Percentiles rank a stretch among this genome's conserved stretches.
Evolutionary conservation across 2,113 vertebrate species (phyloP).

Genomic region (Harpagus bidentatus): DNA sequence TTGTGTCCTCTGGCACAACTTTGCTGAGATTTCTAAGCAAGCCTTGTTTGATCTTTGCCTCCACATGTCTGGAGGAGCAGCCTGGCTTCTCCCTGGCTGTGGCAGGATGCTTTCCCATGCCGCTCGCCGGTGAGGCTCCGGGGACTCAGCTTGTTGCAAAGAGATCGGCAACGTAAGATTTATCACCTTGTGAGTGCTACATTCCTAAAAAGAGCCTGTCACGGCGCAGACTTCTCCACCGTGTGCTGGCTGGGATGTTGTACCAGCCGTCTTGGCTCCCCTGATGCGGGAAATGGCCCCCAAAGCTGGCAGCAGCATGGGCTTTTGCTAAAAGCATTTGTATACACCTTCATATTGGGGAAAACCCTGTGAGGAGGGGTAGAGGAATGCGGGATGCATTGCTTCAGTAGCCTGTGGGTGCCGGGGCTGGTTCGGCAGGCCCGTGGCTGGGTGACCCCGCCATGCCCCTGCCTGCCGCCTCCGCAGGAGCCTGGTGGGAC

Average conservation of each 20-base stretch:
- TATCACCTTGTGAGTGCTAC: accelerated
- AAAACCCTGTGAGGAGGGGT: not conserved
- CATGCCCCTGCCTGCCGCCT: not conserved
- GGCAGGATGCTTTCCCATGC: not conserved
- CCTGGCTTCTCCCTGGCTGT: not conserved
- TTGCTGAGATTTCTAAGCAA: not conserved
- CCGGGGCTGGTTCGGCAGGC: not conserved
- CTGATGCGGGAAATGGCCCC: not conserved
- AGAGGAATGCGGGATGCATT: not conserved
- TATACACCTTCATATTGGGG: not conserved
- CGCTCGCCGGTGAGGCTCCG: accelerated
- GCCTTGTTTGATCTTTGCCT: constrained; percentile 21
- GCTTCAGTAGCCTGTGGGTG: not conserved
- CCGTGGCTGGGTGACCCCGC: not conserved
- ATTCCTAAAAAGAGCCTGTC: not conserved
- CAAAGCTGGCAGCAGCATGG: not conserved
- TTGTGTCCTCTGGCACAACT: not conserved
- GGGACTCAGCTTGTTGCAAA: not conserved
- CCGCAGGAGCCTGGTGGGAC: accelerated
- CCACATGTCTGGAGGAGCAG: not conserved
- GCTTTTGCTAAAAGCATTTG: not conserved
- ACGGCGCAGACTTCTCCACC: accelerated
- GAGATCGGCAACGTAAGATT: not conserved
- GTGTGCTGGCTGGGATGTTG: not conserved
- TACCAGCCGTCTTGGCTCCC: not conserved